phyloP scores from a whole-genome alignment of 2,888 invertebrate species.

The Cataglyphis altisquamis region DNA sequence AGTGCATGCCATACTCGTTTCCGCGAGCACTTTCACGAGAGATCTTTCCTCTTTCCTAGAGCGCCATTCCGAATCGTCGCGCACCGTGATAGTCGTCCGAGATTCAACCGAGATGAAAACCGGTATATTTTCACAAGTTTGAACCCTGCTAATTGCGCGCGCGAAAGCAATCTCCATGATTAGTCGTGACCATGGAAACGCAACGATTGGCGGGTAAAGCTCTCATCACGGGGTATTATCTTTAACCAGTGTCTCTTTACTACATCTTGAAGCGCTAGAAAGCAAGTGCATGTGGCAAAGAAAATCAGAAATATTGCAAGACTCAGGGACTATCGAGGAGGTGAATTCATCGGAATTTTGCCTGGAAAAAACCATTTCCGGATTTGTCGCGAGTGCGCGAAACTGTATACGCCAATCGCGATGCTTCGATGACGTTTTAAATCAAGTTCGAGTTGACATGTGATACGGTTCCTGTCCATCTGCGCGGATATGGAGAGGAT shows the following conservation, averaged over 20 bases:
- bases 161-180: background rate
- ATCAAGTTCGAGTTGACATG: background rate
- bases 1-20: slow-evolving; percentile 20
- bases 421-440: background rate
- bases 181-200: background rate
- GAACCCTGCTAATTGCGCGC: background rate
- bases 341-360: background rate
- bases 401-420: too few species aligned
- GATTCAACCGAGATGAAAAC: background rate
- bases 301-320: background rate
- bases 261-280: background rate
- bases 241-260: background rate
- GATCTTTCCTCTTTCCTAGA: slow-evolving; percentile 6
- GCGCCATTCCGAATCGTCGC: background rate
- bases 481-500: background rate
- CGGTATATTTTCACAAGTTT: background rate
- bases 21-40: slow-evolving; percentile 31
- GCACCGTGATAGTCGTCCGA: background rate
- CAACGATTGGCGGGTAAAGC: background rate
- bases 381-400: background rate
- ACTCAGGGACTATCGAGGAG: background rate
- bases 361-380: background rate
- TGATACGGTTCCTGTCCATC: background rate
- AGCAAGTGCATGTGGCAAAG: background rate
- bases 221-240: background rate